phyloP scores from a whole-genome alignment of 2,888 invertebrate species.

The Tholera decimalis region DNA sequence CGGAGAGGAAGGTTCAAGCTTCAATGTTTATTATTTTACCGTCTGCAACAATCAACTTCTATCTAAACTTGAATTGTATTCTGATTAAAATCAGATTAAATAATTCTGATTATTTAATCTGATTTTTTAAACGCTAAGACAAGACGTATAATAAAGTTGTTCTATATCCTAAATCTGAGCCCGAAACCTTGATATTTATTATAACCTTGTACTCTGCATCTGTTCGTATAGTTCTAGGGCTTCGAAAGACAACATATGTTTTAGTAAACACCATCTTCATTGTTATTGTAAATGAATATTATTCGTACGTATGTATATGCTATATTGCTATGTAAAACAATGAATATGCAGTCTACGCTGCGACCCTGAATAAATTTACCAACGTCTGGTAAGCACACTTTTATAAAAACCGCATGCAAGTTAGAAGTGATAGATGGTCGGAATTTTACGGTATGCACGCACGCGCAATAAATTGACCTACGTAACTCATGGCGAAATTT shows the following conservation, averaged over 20 bases:
- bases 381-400: conserved; percentile 37
- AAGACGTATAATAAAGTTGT: background rate
- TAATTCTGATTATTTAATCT: conserved; percentile 1
- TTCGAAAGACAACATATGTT: background rate
- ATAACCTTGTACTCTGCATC: background rate
- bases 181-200: conserved; percentile 6
- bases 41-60: background rate
- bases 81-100: too few relatives aligned
- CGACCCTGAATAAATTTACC: conserved; percentile 57
- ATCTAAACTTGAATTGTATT: background rate
- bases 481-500: conserved; percentile 57
- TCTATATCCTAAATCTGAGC: conserved; percentile 14
- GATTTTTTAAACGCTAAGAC: background rate
- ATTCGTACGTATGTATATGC: background rate
- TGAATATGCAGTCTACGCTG: conserved; percentile 26
- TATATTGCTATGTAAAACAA: conserved; percentile 2
- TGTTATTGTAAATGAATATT: conserved; percentile 7
- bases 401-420: conserved; percentile 40
- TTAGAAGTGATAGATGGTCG: conserved; percentile 46
- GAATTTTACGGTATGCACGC: conserved; percentile 52
- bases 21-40: background rate
- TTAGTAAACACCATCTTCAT: background rate
- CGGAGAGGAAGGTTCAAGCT: conserved; percentile 22
- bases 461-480: conserved; percentile 49
- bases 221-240: conserved; percentile 2